phyloP scores from a whole-genome alignment of 2,797 vertebrate species.

The Cirrhinus mrigala region DNA sequence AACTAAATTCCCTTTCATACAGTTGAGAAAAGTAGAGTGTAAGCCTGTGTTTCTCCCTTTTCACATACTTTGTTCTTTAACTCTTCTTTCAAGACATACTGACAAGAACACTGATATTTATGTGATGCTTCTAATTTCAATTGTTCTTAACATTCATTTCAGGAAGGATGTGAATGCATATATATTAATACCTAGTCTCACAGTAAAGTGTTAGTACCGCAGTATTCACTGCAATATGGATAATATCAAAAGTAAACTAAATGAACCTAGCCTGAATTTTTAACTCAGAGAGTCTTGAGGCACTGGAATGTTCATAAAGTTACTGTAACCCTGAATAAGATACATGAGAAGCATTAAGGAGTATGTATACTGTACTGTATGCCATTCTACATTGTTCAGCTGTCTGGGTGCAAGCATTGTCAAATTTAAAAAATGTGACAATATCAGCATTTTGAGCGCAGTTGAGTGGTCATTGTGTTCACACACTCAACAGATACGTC shows the following conservation, averaged over 20 bases:
- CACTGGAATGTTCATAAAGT: conserved; percentile 18
- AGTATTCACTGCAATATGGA: neutral
- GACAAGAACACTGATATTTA: neutral
- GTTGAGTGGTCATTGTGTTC: too few relatives aligned
- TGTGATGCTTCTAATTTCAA: neutral
- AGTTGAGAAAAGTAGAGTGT: neutral
- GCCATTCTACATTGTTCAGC: neutral
- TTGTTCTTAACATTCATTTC: conserved; percentile 19
- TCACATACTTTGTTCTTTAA: conserved; percentile 8
- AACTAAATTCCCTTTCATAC: neutral
- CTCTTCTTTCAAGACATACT: neutral
- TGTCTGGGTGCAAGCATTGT: neutral
- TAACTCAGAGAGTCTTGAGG: neutral
- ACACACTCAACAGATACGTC: too few relatives aligned
- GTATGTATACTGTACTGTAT: neutral
- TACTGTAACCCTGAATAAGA: neutral
- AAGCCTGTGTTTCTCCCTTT: neutral
- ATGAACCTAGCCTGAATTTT: conserved; percentile 7
- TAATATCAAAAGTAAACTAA: neutral
- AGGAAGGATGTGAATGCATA: neutral
- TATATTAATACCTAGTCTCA: conserved; percentile 10
- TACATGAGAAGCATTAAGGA: neutral
- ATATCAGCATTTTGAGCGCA: too few relatives aligned
- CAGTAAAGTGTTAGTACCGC: neutral
- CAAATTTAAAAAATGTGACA: too few relatives aligned